Evolutionary conservation across 2,797 vertebrate species (phyloP).

Genomic region (Ibycter americanus): DNA sequence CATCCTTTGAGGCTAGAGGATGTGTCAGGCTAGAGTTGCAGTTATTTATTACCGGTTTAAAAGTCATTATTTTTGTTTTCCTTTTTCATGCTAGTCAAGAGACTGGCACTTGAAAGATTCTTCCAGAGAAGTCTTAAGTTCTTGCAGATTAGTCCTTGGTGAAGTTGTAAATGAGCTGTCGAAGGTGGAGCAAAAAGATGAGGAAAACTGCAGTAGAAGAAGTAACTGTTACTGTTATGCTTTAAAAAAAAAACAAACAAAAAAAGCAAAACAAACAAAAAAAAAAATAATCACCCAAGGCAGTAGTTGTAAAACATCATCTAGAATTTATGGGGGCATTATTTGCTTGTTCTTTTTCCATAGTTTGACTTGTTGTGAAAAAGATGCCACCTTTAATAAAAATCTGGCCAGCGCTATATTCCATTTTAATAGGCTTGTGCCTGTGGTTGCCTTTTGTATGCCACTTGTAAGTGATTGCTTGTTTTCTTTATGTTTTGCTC

Average conservation of each 20-base stretch:
- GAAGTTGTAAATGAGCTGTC: slow-evolving; percentile 46
- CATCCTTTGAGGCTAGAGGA: slow-evolving; percentile 9
- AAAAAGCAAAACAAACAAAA: background rate
- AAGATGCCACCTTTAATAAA: background rate
- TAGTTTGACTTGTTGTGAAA: background rate
- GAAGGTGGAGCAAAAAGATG: slow-evolving; percentile 3
- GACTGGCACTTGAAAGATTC: slow-evolving; percentile 47
- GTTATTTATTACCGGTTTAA: slow-evolving; percentile 57
- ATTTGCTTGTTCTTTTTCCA: background rate
- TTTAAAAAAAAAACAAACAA: background rate
- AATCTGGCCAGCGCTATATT: background rate
- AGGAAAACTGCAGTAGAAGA: background rate
- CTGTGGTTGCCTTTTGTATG: background rate
- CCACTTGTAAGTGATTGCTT: background rate
- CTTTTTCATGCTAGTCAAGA: background rate
- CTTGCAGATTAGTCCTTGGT: slow-evolving; percentile 38
- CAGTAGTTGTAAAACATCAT: background rate
- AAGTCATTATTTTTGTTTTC: slow-evolving; percentile 59
- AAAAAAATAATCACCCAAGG: background rate
- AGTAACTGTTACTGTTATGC: background rate
- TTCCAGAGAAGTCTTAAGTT: slow-evolving; percentile 19
- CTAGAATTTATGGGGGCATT: background rate
- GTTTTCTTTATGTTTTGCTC: background rate
- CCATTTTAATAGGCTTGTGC: background rate
- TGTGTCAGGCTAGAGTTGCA: slow-evolving; percentile 18